Evolutionary conservation across 1,140 invertebrate genomes (phyloP), one percentile per base, ranked within the genome.

Genomic region (Dendrolimus kikuchii): DNA sequence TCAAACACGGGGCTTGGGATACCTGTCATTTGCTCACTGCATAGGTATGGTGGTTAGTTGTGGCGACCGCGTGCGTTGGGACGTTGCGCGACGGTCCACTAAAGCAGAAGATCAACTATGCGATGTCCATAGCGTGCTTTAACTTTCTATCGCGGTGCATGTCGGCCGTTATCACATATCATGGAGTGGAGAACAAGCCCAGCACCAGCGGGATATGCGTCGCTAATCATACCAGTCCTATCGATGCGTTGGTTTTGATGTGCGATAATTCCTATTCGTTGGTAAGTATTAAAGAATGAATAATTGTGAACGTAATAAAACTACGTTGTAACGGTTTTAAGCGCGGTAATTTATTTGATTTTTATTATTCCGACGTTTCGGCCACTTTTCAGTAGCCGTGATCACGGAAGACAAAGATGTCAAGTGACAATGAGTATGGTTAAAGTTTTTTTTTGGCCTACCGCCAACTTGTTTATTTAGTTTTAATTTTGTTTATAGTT

Each of bases 201-300:
- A 42, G 10, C 6, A 88, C 89, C 56, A 89, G 83, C 38, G 97
- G 98, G 40, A 99, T 99, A 70, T 99, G 98, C 89, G 98, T 99
- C 10, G 98, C 99, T 48, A 99, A 99, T 90, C 99, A 99, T 86
- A 99, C 99, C 0, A 99, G 97, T 55, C 99, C 98, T 2, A 98
- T 99, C 62, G 98, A 99, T 88, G 97, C 97, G 44, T 90, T 99
- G 54, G 93, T 99, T 59, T 90, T 99, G 45, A 97, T 98, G 91
- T 97, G 96, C 89, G 98, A 99, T 89, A 98, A 98, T 83, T 95
- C 95, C 72, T 99, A 99, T 89, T 98, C 98, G 43, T 89, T 99
- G 95, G 97, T 99, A 48, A 77, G 73, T 72, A 9, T 5, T 7
- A n/a, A 9, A 38, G n/a, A 44, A 8, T 7, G 39, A 42, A 36